phyloP scores from a whole-genome alignment of 1,140 invertebrate species.

The Zaprionus gabonicus region DNA sequence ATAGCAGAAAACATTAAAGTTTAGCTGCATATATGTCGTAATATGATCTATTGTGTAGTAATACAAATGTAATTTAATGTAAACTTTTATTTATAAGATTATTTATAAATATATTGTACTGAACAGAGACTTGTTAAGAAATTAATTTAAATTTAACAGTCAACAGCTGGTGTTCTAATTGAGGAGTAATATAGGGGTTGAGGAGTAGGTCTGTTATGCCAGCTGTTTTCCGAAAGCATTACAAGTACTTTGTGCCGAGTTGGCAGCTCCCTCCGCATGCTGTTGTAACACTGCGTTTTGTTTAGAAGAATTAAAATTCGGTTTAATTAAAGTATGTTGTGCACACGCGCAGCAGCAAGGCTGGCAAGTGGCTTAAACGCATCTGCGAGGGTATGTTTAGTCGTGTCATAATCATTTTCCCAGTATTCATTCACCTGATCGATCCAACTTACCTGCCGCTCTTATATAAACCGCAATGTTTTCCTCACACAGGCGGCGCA shows the following conservation, averaged over 20 bases:
- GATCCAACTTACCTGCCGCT: conserved; percentile 15
- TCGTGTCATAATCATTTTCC: rapidly evolving
- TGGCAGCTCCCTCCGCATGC: conserved; percentile 38
- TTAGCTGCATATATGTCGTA: not conserved
- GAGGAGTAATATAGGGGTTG: not conserved
- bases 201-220: conserved; percentile 18
- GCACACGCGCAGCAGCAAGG: conserved; percentile 55
- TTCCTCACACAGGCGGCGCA: conserved; percentile 45
- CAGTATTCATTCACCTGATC: not conserved
- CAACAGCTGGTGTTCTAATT: not conserved
- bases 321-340: conserved; percentile 55
- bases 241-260: conserved; percentile 19
- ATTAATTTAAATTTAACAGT: not conserved
- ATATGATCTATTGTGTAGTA: not conserved
- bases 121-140: not conserved
- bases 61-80: not conserved
- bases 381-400: conserved; percentile 36
- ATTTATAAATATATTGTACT: not conserved
- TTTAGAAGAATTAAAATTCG: conserved; percentile 47
- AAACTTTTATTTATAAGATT: not conserved
- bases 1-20: not conserved
- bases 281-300: conserved; percentile 52
- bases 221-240: conserved; percentile 3
- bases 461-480: conserved; percentile 70
- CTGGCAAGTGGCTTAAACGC: conserved; percentile 36